Base-by-base conservation (phyloP, 2,797 vertebrate species). In the Chloroceryle amazona region DNA sequence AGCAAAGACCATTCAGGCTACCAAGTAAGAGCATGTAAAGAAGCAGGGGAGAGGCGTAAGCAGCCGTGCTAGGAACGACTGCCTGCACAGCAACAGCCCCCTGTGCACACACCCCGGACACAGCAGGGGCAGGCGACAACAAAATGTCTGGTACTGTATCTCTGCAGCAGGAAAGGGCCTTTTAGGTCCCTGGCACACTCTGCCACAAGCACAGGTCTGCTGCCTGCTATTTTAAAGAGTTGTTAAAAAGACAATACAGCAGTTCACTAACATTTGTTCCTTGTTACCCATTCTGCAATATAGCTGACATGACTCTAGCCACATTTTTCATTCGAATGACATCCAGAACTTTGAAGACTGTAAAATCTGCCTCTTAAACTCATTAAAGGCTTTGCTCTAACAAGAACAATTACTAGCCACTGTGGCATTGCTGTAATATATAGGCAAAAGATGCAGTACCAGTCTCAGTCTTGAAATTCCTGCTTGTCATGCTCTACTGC, bases 81-180 rank as follows among this genome's bases (percentile, higher is more conserved):
- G 39, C 33, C 78, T 29, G 72, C 72, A 46, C 37, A 67, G 55
- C 35, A 26, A 1, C 0, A 73, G 6, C 58, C 57, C 14, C 2
- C 23, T 28, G 35, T 46, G 68, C 63, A 14, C 61, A 44, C 28
- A 54, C 13, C 35, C 19, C 74, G 33, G 49, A 2, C 41, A 16
- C 60, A 14, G 41, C 74, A 61, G 72, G 52, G 39, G 1, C 79
- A 70, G 74, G 15, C 1, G 22, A 20, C 3, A 25, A 18, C 0
- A 0, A 60, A 57, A 29, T 52, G 4, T 25, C 39, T 37, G 28
- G 28, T 79, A 55, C 41, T 2, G 0, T 4, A 42, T 3, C 47
- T 21, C 47, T 15, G 12, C 0, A 1, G 60, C 29, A 33, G 42
- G 23, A 91, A 74, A 19, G 23, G 23, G 35, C 28, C 41, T 51